These are phyloP conservation scores for Protobothrops mucrosquamatus DNA, from an alignment of 2,113 vertebrate genomes.

Conservation along the genomic window DNA sequence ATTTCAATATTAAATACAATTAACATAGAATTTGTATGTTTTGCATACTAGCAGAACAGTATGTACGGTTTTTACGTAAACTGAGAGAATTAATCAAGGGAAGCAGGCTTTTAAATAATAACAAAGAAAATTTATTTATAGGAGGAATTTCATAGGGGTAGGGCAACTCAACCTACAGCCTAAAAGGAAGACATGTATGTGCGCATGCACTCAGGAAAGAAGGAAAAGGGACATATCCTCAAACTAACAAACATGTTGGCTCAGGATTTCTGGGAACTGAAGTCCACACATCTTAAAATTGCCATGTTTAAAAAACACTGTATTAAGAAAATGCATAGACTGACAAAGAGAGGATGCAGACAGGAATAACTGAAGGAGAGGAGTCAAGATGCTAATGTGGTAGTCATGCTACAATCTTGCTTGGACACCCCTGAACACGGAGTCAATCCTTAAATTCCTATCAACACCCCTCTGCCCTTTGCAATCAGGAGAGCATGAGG, in stretches of 20 bases:
- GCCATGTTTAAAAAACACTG: not conserved
- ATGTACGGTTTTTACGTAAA: not conserved
- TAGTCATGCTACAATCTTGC: not conserved
- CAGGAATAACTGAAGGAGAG: not conserved
- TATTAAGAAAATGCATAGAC: not conserved
- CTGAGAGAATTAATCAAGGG: not conserved
- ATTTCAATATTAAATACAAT: not conserved
- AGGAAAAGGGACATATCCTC: not conserved
- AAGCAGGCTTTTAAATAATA: not conserved
- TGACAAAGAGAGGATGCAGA: not conserved
- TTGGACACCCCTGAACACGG: not conserved
- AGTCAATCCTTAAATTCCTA: not conserved
- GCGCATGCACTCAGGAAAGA: not conserved
- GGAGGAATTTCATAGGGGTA: not conserved
- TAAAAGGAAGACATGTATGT: not conserved
- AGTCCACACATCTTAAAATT: not conserved
- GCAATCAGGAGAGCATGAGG: not conserved
- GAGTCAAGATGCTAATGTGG: not conserved
- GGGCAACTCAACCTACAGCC: not conserved
- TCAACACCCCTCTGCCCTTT: not conserved
- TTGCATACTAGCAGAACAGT: not conserved
- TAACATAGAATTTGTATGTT: not conserved
- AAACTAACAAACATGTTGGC: not conserved
- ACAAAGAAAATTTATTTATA: not conserved
- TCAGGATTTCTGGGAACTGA: not conserved